Evolutionary conservation across 2,888 invertebrate genomes (phyloP), one percentile per base, ranked within the genome.

Genomic region (Nudaria mundana): DNA sequence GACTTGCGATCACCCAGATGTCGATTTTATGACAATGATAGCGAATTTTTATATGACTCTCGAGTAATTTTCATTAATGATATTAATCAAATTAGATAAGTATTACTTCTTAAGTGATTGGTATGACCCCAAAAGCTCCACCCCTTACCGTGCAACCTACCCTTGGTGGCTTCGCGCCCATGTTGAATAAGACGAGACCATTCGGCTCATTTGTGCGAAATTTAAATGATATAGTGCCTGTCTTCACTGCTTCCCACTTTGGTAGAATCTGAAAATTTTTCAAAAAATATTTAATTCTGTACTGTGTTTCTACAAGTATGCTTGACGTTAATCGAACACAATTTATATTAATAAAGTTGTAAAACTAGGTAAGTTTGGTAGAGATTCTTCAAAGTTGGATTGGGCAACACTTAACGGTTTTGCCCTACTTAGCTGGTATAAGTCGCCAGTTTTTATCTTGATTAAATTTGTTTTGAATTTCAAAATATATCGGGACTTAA

Each of bases 131-230:
- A 81, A 86, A 88, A 87, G 88, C 87, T 87, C 76, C 87, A 88
- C 86, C 88, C 88, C 89, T 89, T 89, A 89, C 89, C 89, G 89
- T 89, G 85, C 89, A 89, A 91, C 92, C 93, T 83, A 94, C 94
- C 86, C 93, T 91, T 59, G 93, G 93, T 66, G 93, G 93, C 68
- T 93, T 91, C 40, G 93, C 91, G 68, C 96, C 97, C 67, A 95
- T 94, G 79, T 97, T 97, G 91, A 97, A 96, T 73, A 98, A 92
- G 38, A 99, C 93, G 55, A 99, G 91, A 14, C 98, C 98, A 71
- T 98, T 97, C 5, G 96, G 94, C 80, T 98, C 98, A 76, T 95
- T 97, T 30, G 98, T 98, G 48, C 98, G 93, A 72, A 99, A 97
- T 88, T 98, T 97, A 86, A 98, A 96, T 28, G 96, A 94, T 69